These are phyloP conservation scores for Enoplolaimus lenunculus DNA, from an alignment of 2,888 invertebrate species.

Conservation along the genomic window DNA sequence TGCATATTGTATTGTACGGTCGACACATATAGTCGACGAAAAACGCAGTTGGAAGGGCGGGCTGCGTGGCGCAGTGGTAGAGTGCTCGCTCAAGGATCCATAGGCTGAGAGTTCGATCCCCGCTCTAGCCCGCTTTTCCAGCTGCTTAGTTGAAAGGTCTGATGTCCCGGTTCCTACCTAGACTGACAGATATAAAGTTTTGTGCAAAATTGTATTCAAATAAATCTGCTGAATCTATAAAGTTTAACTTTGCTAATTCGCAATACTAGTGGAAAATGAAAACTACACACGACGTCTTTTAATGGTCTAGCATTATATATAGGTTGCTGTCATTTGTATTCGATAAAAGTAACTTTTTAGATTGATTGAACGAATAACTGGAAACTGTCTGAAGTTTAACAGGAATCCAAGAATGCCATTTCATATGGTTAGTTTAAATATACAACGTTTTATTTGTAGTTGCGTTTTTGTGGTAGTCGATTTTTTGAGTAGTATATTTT, in stretches of 20 bases:
- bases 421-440: conserved; percentile 33
- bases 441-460: not conserved
- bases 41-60: no score
- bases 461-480: not conserved
- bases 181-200: not conserved
- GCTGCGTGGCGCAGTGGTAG: no score
- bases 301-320: not conserved
- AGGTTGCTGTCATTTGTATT: not conserved
- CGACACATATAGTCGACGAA: no score
- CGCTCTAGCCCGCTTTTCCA: no score
- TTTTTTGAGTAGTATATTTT: not conserved
- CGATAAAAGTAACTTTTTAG: conserved; percentile 11
- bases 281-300: not conserved
- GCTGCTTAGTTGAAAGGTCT: no score
- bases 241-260: no score
- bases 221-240: no score
- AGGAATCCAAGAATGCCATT: conserved; percentile 37
- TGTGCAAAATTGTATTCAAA: not conserved
- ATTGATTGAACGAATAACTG: not conserved
- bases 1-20: no score
- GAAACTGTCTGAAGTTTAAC: conserved; percentile 29
- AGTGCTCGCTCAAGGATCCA: no score
- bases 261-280: no score
- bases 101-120: no score
- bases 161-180: no score